Evolutionary conservation across 2,113 vertebrate species (phyloP).

Genomic region (Procapra przewalskii): DNA sequence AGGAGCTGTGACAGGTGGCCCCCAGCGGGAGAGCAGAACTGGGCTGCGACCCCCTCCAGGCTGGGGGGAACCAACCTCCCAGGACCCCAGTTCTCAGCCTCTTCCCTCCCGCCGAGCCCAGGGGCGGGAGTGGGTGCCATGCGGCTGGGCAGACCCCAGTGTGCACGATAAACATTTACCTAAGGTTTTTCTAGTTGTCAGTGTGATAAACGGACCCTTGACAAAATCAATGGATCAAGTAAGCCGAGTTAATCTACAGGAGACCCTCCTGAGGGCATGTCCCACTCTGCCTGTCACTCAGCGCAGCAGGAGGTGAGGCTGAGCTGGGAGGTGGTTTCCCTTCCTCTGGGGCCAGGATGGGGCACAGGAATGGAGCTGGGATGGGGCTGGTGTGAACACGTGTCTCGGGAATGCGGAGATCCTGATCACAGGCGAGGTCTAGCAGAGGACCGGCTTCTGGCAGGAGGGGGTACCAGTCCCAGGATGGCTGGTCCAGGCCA

Average conservation of each 20-base stretch:
- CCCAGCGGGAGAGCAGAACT: fast-evolving
- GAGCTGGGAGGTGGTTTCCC: background rate
- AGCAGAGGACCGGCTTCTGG: background rate
- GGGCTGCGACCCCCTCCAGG: background rate
- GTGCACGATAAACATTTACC: slow-evolving; percentile 45
- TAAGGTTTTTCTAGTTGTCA: slow-evolving; percentile 47
- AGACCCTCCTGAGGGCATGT: slow-evolving; percentile 62
- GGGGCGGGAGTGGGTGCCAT: fast-evolving
- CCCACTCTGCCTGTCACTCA: background rate
- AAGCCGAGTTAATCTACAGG: slow-evolving; percentile 57
- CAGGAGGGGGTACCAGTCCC: fast-evolving
- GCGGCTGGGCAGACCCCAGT: background rate
- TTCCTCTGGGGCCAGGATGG: fast-evolving
- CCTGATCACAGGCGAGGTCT: background rate
- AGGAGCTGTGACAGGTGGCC: fast-evolving
- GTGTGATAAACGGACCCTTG: slow-evolving; percentile 51
- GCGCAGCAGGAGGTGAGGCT: background rate
- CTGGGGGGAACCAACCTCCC: background rate
- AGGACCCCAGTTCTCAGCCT: background rate
- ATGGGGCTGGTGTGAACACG: fast-evolving
- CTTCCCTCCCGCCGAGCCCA: fast-evolving
- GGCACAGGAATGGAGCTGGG: background rate
- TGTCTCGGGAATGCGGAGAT: background rate
- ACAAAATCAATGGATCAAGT: slow-evolving; percentile 41
- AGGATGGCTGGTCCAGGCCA: fast-evolving